Evolutionary conservation across 2,888 invertebrate species (phyloP).

Genomic region (Bellardia pandia): DNA sequence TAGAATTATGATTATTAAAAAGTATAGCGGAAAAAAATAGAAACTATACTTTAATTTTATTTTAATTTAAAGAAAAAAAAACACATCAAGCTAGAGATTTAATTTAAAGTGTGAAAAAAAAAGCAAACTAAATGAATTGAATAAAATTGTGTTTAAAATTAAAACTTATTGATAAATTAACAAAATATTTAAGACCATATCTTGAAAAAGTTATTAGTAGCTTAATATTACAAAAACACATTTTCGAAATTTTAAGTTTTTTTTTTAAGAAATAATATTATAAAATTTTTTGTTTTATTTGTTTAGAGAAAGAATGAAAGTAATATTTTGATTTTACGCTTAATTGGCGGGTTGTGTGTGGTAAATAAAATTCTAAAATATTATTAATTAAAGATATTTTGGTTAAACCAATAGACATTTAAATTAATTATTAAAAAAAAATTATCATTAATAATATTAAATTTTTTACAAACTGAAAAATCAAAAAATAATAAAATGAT

Average conservation of each 20-base stretch:
- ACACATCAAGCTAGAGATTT: constrained; percentile 22
- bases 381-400: constrained; percentile 66
- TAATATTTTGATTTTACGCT: constrained; percentile 72
- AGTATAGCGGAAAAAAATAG: constrained; percentile 16
- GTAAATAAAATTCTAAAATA: constrained; percentile 68
- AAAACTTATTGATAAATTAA: constrained; percentile 58
- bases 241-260: constrained; percentile 21
- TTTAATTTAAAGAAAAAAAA: constrained; percentile 12
- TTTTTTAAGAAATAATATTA: not conserved
- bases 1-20: constrained; percentile 51
- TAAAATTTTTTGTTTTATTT: constrained; percentile 32
- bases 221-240: constrained; percentile 1
- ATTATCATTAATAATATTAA: constrained; percentile 69
- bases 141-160: constrained; percentile 54
- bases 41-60: constrained; percentile 11
- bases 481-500: constrained; percentile 42
- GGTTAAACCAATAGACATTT: constrained; percentile 72
- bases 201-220: not conserved
- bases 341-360: constrained; percentile 73
- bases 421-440: constrained; percentile 53
- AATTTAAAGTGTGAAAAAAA: constrained; percentile 16
- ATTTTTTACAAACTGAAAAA: constrained; percentile 68
- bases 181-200: constrained; percentile 17
- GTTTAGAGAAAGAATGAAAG: constrained; percentile 30
- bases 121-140: not conserved